These are phyloP conservation scores for Rhipidura dahli DNA, from an alignment of 2,113 vertebrate genomes.

Conservation along the genomic window DNA sequence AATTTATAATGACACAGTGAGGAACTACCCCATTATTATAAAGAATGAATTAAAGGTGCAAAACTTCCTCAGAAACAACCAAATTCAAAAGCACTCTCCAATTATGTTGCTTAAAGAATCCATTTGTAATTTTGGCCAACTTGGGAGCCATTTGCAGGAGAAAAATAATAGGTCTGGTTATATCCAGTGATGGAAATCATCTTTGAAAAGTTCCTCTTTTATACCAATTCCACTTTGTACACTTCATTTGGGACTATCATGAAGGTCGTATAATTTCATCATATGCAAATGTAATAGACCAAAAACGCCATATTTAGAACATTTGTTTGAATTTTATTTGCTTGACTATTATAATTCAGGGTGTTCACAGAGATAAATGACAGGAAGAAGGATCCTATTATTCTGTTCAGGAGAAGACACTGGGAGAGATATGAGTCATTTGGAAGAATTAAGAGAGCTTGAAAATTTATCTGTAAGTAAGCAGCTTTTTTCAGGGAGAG, in stretches of 20 bases:
- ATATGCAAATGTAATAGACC: not conserved
- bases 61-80: not conserved
- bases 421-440: not conserved
- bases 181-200: not conserved
- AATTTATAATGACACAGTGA: conserved; percentile 1
- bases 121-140: not conserved
- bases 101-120: not conserved
- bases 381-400: not conserved
- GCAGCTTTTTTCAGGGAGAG: not conserved
- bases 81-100: not conserved
- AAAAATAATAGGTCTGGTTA: not conserved
- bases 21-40: not conserved
- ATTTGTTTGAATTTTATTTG: not conserved
- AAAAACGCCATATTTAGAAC: not conserved
- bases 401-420: not conserved
- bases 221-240: not conserved
- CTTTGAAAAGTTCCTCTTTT: not conserved
- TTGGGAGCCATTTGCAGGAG: not conserved
- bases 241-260: not conserved
- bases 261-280: not conserved
- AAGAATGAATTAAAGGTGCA: not conserved
- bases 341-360: not conserved
- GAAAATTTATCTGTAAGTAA: not conserved
- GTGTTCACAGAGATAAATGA: not conserved
- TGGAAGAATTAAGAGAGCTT: not conserved